Evolutionary conservation across 2,113 vertebrate species (phyloP).

Genomic region (Pterocles gutturalis): DNA sequence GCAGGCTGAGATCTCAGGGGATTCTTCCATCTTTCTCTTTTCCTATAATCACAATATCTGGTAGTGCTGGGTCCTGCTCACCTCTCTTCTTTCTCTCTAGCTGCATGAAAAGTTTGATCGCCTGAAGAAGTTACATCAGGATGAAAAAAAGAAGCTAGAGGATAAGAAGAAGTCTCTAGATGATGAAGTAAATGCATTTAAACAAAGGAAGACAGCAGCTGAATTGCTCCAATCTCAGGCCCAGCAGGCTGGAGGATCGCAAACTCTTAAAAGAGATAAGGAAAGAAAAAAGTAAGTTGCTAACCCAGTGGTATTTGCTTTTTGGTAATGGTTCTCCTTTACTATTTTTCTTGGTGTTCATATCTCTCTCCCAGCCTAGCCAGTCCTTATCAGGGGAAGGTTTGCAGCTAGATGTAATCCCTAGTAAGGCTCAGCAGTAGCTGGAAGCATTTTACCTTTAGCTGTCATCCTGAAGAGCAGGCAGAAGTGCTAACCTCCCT

Average conservation of each 20-base stretch:
- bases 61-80: not conserved
- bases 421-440: not conserved
- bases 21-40: not conserved
- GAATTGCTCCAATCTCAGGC: constrained; percentile 95
- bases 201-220: constrained; percentile 96
- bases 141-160: constrained; percentile 98
- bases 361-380: not conserved
- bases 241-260: constrained; percentile 94
- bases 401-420: not conserved
- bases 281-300: constrained; percentile 99
- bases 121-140: constrained; percentile 96
- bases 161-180: constrained; percentile 96
- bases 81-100: constrained; percentile 64
- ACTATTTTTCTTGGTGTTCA: not conserved
- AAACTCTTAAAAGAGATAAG: constrained; percentile 98
- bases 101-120: constrained; percentile 98
- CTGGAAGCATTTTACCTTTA: not conserved
- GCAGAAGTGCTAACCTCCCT: not conserved
- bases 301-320: not conserved
- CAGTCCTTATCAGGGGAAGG: not conserved
- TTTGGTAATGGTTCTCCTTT: not conserved
- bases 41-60: not conserved
- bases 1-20: not conserved
- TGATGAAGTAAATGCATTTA: constrained; percentile 94
- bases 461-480: not conserved